phyloP scores from a whole-genome alignment of 2,113 vertebrate genomes.

The Gopherus evgoodei region DNA sequence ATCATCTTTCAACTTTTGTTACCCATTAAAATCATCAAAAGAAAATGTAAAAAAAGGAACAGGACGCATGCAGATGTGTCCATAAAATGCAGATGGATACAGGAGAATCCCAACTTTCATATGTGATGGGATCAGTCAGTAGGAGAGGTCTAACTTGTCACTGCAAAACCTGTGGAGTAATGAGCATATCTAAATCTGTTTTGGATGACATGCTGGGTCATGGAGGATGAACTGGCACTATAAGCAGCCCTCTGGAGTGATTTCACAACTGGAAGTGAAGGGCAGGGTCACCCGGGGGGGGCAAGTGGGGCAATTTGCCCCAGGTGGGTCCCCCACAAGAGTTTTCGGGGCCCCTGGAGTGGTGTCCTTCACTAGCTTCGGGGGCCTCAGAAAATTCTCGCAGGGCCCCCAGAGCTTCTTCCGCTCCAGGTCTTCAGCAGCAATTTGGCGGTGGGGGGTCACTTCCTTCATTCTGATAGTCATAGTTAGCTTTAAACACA shows the following conservation, averaged over 20 bases:
- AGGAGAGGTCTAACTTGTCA: fast-evolving
- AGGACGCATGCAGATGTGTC: not conserved
- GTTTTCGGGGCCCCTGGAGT: too few species aligned
- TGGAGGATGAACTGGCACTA: not conserved
- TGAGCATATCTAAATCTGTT: not conserved
- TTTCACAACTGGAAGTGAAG: not conserved
- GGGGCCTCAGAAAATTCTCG: too few species aligned
- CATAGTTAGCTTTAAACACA: fast-evolving
- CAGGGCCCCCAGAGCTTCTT: too few species aligned
- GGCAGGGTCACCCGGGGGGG: too few species aligned
- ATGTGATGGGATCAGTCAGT: not conserved
- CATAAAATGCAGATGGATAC: not conserved
- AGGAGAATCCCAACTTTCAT: fast-evolving
- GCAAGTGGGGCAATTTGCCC: too few species aligned
- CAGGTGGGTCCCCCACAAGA: too few species aligned
- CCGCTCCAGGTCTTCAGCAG: too few species aligned
- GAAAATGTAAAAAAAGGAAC: conserved; percentile 12
- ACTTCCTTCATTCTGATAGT: not conserved
- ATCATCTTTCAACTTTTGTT: conserved; percentile 9
- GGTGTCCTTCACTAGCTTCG: too few species aligned
- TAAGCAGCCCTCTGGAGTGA: not conserved
- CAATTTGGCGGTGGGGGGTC: too few species aligned
- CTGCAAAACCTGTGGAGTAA: not conserved
- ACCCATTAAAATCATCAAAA: not conserved
- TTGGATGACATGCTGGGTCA: fast-evolving